Base-by-base conservation (phyloP, 2,888 invertebrate species). In the Chymomyza fuscimana region DNA sequence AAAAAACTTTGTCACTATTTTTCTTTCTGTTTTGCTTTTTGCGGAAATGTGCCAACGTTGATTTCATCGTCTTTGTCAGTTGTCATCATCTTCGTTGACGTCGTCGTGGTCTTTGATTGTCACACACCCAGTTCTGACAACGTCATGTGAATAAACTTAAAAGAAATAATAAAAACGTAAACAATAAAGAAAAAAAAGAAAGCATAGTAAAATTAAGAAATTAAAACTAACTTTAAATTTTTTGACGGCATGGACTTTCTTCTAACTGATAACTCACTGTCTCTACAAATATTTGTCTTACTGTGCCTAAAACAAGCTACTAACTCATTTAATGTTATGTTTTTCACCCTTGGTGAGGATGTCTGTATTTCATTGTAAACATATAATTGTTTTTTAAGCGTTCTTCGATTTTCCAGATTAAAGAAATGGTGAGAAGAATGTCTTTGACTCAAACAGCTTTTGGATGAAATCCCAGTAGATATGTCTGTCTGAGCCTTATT, bases 41-140 rank as follows among this genome's bases (percentile, higher is more conserved):
- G 78, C 72, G 78, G 78, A 79, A 79, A 79, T 74, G 40, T 12
- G 32, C 22, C 58, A 25, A 22, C 19, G 63, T 22, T 22, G 19
- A 40, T n/a, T 36, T 40, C 16, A n/a, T 15, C 46, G 25, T 29
- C 15, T 22, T 29, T 58, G 58, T 58, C 60, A 60, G 60, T 60
- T 6, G 22, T 63, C 29, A 60, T 29, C 29, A 58, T 46, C 32
- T 32, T 32, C 7, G 32, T 63, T 56, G n/a, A 63, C 68, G 71
- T 67, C 63, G 72, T 51, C 64, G 64, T 63, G 68, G 59, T 76
- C 68, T 63, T 22, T 25, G 25, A 46, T 46, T 46, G 40, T 46
- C 40, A 46, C 40, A 46, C 40, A 46, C 40, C 40, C 40, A 46
- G 40, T 46, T 46, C 40, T 46, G 40, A 46, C 40, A 46, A 46